Evolutionary conservation across 2,888 invertebrate species (phyloP).

Genomic region (Lochmaea crataegi): DNA sequence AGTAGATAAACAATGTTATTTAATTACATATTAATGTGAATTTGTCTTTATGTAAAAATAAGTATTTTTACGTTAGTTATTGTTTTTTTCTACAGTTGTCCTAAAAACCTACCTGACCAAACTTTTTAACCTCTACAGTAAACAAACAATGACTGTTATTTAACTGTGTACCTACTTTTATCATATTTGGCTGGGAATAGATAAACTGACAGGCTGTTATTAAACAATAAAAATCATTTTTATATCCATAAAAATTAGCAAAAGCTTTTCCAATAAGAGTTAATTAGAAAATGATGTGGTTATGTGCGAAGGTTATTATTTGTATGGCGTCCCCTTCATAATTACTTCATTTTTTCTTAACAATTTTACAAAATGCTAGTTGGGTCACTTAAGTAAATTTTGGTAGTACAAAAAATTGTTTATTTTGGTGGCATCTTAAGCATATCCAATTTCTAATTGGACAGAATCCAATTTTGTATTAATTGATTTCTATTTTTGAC

Average conservation of each 20-base stretch:
- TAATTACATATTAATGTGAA: slow-evolving; percentile 6
- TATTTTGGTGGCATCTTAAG: slow-evolving; percentile 9
- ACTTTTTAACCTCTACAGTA: neutral
- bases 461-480: slow-evolving; percentile 11
- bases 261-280: no score
- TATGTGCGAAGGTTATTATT: no score
- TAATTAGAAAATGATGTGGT: no score
- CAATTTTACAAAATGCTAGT: neutral
- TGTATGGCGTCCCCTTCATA: no score
- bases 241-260: neutral
- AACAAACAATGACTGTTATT: slow-evolving; percentile 7
- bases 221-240: neutral
- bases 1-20: slow-evolving; percentile 3
- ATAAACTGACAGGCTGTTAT: slow-evolving; percentile 3
- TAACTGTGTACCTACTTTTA: slow-evolving; percentile 5
- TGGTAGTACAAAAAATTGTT: neutral
- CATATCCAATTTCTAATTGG: slow-evolving; percentile 13
- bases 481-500: slow-evolving; percentile 11
- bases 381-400: neutral
- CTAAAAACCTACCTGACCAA: slow-evolving; percentile 11
- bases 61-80: slow-evolving; percentile 2
- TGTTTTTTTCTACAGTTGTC: slow-evolving; percentile 10
- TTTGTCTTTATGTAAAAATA: slow-evolving; percentile 10
- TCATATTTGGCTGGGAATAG: neutral
- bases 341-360: neutral